phyloP scores from a whole-genome alignment of 2,113 vertebrate species.

The Lasiurus borealis region DNA sequence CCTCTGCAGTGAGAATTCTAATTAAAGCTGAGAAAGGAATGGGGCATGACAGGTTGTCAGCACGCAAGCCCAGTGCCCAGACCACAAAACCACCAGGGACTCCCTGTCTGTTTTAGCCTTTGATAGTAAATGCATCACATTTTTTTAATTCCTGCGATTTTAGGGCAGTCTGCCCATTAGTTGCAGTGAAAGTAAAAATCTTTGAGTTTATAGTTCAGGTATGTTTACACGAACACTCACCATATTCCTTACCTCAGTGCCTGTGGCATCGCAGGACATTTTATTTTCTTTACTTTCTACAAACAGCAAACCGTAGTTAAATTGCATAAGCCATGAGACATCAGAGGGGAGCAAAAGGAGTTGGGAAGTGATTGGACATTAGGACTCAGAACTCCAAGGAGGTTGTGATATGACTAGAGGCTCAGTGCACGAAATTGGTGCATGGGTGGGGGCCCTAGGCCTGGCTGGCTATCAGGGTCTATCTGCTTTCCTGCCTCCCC shows the following conservation, averaged over 20 bases:
- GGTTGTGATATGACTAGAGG: background rate
- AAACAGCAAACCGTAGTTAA: background rate
- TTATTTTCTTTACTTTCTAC: background rate
- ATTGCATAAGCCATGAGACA: background rate
- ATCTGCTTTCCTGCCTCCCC: too few relatives aligned
- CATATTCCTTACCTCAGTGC: background rate
- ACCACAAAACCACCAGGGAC: background rate
- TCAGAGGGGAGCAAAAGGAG: background rate
- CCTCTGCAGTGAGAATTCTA: background rate
- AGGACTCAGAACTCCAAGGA: background rate
- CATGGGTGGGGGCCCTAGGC: too few relatives aligned
- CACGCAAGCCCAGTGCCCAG: background rate
- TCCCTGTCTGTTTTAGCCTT: background rate
- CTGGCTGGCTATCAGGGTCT: too few relatives aligned
- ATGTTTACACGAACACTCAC: background rate
- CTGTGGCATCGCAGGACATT: background rate
- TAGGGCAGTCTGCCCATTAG: background rate
- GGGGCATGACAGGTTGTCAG: background rate
- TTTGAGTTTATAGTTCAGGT: background rate
- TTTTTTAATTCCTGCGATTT: background rate
- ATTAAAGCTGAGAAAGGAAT: background rate
- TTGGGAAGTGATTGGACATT: background rate
- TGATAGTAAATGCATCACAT: background rate
- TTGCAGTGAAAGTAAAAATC: background rate
- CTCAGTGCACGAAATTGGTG: too few relatives aligned